Evolutionary conservation across 37 sponge, comb jelly and placozoan species (phyloP), one percentile per base, ranked within the genome.

Genomic region (Geodia barretti): DNA sequence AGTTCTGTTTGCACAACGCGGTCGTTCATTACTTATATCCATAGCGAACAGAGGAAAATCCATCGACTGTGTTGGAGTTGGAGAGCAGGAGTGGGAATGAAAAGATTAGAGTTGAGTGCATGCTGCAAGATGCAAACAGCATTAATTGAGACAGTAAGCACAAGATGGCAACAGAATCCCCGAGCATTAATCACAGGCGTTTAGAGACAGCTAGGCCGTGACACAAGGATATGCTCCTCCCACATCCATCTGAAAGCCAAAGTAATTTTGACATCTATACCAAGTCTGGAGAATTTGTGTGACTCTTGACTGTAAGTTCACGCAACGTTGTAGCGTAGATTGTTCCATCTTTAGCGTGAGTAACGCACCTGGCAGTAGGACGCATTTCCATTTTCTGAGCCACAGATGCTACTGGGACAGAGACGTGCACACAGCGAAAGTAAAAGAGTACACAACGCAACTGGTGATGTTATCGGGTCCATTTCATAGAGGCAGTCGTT

Each of bases 401-500:
- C 30, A 25, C 76, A 76, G 4, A 58, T n/a, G 23, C 14, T 29
- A 2, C 14, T 24, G 7, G 33, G 40, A n/a, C 4, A 84, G 40
- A 2, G 68, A 21, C 39, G 75, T 75, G 70, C 84, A 84, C 1
- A 84, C 17, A 1, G 84, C 66, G 62, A 84, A n/a, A n/a, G n/a
- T n/a, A n/a, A n/a, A n/a, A n/a, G n/a, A 47, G 59, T 36, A 60
- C 11, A 84, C 28, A 31, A 23, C 33, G 58, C 76, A 75, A 39
- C 35, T 24, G 11, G 23, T 39, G 4, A 75, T 35, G 26, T 75
- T 70, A 4, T 29, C 29, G 24, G 40, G 1, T 11, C 36, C 14
- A 19, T 25, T 24, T 34, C 39, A 1, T 21, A 4, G 30, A 81
- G 64, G 41, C 82, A 81, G 32, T 72, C n/a, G 1, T 24, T 21